Evolutionary conservation across 1,140 invertebrate genomes (phyloP), one percentile per base, ranked within the genome.

Genomic region (Achroia grisella): DNA sequence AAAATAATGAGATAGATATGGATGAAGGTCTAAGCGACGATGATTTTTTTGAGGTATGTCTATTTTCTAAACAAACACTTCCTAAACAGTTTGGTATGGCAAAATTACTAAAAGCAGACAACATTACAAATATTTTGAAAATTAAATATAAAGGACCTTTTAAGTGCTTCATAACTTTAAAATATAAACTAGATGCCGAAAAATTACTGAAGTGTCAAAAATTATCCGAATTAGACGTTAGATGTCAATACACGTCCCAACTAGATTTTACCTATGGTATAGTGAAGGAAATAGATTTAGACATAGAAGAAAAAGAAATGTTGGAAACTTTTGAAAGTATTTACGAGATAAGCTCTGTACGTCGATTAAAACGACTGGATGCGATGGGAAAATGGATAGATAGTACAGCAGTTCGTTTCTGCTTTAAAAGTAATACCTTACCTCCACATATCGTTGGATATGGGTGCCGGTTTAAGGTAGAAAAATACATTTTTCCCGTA

Each of bases 121-220:
- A 49, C 28, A 51, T 65, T 10, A 12, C 10, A 8, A 35, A 51
- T 8, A 39, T 65, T 12, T 32, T 29, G 13, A 46, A 28, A 33
- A 58, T 62, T 10, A 58, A 62, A 45, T 65, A 58, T 43, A 55
- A 49, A 41, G 56, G 31, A 12, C 44, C 52, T 1, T 61, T 56
- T 23, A 61, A 52, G 33, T 14, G 53, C 1, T 30, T 46, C 6
- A 39, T 61, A 1, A 42, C 17, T 29, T 46, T 62, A 39, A 10
- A 48, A 8, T 28, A 41, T 4, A 32, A 47, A 31, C 13, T 42
- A 8, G 27, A 45, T 10, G 58, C 51, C 5, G 39, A 56, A 41
- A 50, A 44, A 3, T 47, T 53, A 12, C 29, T 44, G 4, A 28
- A 39, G 8, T 45, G 37, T 31, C 8, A 36, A 46, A 52, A 32